Percentiles rank a stretch among this genome's conserved stretches.
These are phyloP conservation scores for Papilio dardanus DNA, from an alignment of 1,140 invertebrate species.

Conservation along the genomic window DNA sequence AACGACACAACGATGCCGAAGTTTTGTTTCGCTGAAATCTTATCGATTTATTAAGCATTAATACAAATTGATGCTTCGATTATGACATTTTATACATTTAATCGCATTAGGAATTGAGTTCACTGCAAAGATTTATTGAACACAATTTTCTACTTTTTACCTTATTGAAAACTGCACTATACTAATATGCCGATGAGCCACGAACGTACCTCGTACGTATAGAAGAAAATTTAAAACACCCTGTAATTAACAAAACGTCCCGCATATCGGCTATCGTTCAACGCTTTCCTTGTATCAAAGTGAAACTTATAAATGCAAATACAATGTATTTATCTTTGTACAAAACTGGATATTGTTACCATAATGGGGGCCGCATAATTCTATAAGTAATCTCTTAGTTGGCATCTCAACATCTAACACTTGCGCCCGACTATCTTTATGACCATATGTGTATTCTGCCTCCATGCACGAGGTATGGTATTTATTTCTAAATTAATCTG, in stretches of 20 bases:
- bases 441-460: not conserved
- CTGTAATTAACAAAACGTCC: not conserved
- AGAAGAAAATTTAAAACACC: not conserved
- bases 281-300: not conserved
- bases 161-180: not conserved
- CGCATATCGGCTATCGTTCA: constrained; percentile 6
- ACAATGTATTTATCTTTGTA: constrained; percentile 22
- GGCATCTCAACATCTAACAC: constrained; percentile 32
- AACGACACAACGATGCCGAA: not conserved
- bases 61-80: constrained; percentile 1
- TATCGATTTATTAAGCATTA: not conserved
- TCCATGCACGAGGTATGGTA: not conserved
- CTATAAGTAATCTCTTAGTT: constrained; percentile 16
- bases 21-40: constrained; percentile 1
- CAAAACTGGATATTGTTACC: constrained; percentile 25
- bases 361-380: constrained; percentile 28
- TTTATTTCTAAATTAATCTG: not conserved
- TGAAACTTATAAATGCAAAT: constrained; percentile 28
- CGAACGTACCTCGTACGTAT: no score
- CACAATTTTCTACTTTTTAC: not conserved
- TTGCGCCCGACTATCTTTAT: constrained; percentile 19
- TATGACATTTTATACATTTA: constrained; percentile 20
- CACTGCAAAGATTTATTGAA: constrained; percentile 4
- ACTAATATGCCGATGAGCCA: not conserved
- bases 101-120: constrained; percentile 11